These are phyloP conservation scores for Drosophila truncata DNA, from an alignment of 1,140 invertebrate genomes.

Conservation along the genomic window DNA sequence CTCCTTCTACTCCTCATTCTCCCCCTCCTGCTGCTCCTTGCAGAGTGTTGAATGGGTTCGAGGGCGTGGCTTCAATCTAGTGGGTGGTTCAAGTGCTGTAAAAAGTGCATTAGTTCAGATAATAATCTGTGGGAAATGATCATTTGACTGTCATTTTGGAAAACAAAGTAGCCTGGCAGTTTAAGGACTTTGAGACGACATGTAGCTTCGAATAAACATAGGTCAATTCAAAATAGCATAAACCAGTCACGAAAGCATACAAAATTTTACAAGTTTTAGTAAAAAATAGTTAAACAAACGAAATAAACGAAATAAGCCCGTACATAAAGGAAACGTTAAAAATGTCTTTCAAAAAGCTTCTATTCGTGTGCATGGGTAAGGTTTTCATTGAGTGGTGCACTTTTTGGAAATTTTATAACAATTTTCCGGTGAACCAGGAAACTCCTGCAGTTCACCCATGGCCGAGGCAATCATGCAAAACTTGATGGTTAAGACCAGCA, in stretches of 20 bases:
- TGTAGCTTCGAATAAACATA: neutral
- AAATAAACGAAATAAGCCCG: neutral
- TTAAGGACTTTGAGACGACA: conserved; percentile 4
- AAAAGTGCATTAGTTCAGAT: conserved; percentile 47
- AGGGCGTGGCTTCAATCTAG: conserved; percentile 32
- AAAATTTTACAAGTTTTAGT: conserved; percentile 31
- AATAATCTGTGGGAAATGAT: conserved; percentile 36
- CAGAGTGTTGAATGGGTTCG: conserved; percentile 23
- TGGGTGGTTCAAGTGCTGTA: conserved; percentile 16
- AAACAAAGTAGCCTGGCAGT: conserved; percentile 24
- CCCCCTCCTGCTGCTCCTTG: conserved; percentile 1
- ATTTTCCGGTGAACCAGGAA: conserved; percentile 27
- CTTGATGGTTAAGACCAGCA: conserved; percentile 69
- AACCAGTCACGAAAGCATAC: conserved; percentile 4
- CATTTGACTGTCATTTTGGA: conserved; percentile 16
- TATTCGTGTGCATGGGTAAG: conserved; percentile 73
- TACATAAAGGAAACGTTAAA: neutral
- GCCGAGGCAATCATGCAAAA: conserved; percentile 70
- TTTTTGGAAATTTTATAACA: neutral
- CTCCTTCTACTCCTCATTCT: conserved; percentile 20
- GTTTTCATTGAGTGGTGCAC: neutral
- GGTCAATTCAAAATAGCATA: conserved; percentile 5
- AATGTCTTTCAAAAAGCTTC: conserved; percentile 60
- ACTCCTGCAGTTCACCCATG: conserved; percentile 72
- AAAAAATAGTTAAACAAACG: neutral